These are phyloP conservation scores for Cherax quadricarinatus DNA, from an alignment of 1,140 invertebrate genomes.

Conservation along the genomic window DNA sequence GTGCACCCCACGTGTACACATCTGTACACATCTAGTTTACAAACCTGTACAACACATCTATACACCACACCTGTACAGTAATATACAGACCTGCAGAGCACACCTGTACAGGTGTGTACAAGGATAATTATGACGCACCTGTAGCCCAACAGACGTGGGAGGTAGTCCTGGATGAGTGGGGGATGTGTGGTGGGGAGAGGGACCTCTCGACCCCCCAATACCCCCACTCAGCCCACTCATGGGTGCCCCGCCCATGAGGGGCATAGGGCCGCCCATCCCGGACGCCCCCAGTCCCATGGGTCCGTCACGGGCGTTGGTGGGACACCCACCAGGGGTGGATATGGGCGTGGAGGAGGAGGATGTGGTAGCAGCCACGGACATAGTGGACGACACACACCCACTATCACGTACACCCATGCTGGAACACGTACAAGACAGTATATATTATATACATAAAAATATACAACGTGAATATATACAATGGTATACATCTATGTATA, in stretches of 20 bases:
- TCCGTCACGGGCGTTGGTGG: slow-evolving; percentile 45
- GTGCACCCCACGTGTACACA: no score
- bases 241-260: slow-evolving; percentile 48
- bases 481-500: no score
- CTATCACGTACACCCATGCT: slow-evolving; percentile 47
- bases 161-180: slow-evolving; percentile 54
- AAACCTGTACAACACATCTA: no score
- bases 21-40: no score
- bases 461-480: no score
- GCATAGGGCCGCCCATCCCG: slow-evolving; percentile 61
- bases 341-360: slow-evolving; percentile 47
- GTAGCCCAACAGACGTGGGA: slow-evolving; percentile 42
- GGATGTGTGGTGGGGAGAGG: slow-evolving; percentile 76
- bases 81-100: no score
- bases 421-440: not conserved
- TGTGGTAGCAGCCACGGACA: slow-evolving; percentile 37
- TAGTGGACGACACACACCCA: not conserved
- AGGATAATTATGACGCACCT: slow-evolving; percentile 38
- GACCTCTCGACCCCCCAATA: slow-evolving; percentile 58
- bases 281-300: slow-evolving; percentile 52
- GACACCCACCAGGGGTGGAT: slow-evolving; percentile 38
- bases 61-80: no score
- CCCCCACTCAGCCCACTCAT: slow-evolving; percentile 48
- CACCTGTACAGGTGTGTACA: not conserved
- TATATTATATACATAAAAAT: not conserved